Conservation (phyloP, 2,113 vertebrate species). For the Myotis yumanensis region DNA sequence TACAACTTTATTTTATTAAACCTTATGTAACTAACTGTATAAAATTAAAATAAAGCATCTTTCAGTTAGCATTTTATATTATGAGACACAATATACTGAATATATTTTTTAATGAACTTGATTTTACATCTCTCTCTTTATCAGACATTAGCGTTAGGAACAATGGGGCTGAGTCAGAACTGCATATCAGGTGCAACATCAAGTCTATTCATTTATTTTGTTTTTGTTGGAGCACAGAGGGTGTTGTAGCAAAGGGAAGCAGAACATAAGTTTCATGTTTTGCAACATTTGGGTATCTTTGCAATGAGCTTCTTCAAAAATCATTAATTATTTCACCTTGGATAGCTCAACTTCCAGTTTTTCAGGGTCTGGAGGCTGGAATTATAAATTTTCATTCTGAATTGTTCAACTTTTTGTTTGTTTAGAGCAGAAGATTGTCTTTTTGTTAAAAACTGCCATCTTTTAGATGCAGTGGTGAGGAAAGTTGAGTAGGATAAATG, state of each 20-base stretch:
- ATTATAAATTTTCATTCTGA: neutral
- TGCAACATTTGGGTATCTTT: constrained; percentile 68
- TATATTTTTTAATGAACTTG: neutral
- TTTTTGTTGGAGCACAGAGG: constrained; percentile 66
- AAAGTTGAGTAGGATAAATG: neutral
- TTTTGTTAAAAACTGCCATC: constrained; percentile 6
- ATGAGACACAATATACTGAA: neutral
- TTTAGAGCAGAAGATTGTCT: neutral
- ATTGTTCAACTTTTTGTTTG: neutral
- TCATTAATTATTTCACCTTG: constrained; percentile 73
- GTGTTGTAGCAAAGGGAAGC: constrained; percentile 55
- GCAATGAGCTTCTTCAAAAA: constrained; percentile 63
- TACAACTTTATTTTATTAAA: constrained; percentile 3
- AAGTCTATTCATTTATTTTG: constrained; percentile 54
- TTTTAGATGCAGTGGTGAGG: neutral
- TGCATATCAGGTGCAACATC: constrained; percentile 58
- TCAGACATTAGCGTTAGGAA: constrained; percentile 46
- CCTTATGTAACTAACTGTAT: neutral
- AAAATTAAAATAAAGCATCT: neutral
- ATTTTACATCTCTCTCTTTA: constrained; percentile 5
- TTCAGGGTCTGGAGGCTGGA: constrained; percentile 36
- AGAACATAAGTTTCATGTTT: constrained; percentile 50
- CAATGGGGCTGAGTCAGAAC: constrained; percentile 69
- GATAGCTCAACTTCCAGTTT: constrained; percentile 63
- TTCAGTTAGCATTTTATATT: neutral